phyloP scores from a whole-genome alignment of 2,113 vertebrate species.

The Scomber colias region DNA sequence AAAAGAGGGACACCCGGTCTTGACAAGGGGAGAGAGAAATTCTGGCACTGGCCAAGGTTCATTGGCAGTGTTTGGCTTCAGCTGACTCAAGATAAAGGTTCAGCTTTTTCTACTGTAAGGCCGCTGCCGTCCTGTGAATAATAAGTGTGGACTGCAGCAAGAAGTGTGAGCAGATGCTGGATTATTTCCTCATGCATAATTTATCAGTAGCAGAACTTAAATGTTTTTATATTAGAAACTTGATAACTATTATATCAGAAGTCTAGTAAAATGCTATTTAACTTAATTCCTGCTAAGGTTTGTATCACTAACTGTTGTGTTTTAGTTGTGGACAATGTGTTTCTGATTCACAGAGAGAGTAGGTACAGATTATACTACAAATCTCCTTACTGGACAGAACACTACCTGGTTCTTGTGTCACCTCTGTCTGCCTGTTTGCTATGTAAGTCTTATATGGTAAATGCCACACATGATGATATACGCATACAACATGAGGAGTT shows the following conservation, averaged over 20 bases:
- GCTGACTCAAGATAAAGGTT: constrained; percentile 12
- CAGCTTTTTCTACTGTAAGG: constrained; percentile 3
- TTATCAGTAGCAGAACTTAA: background rate
- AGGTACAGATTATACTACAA: background rate
- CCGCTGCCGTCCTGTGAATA: constrained; percentile 25
- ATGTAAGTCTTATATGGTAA: constrained; percentile 31
- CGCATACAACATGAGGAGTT: constrained; percentile 40
- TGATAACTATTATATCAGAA: background rate
- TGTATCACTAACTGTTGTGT: background rate
- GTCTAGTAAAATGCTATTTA: too few relatives aligned
- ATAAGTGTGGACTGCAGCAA: background rate
- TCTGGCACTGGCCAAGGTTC: constrained; percentile 26
- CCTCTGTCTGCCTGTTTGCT: constrained; percentile 25
- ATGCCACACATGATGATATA: constrained; percentile 33
- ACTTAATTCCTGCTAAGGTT: background rate
- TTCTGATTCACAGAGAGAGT: background rate
- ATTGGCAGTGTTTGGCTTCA: constrained; percentile 29
- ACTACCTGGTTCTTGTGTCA: constrained; percentile 26
- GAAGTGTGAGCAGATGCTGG: background rate
- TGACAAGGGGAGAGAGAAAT: constrained; percentile 32
- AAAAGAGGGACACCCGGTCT: constrained; percentile 25
- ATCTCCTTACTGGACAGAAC: too few relatives aligned
- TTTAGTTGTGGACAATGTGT: background rate
- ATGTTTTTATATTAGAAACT: background rate
- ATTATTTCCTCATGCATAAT: background rate